phyloP scores from a whole-genome alignment of 2,797 vertebrate species.

The Xerus rutilus region DNA sequence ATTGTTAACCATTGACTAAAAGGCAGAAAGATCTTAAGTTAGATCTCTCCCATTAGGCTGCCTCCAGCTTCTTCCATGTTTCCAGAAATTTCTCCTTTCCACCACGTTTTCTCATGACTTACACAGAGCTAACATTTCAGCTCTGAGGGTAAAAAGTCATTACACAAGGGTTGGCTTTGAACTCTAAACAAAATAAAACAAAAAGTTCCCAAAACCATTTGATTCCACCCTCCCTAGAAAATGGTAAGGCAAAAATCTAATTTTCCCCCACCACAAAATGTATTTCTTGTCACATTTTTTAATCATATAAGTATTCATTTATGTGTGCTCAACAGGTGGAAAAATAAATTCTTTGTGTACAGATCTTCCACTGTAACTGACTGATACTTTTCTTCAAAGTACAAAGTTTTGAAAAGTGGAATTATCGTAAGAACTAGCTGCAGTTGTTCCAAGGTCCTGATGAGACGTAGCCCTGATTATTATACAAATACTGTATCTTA shows the following conservation, averaged over 20 bases:
- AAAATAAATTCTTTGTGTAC: not conserved
- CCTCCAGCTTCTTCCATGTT: not conserved
- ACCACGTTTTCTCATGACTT: not conserved
- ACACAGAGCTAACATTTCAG: not conserved
- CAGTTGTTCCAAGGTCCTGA: not conserved
- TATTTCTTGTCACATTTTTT: not conserved
- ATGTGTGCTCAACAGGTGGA: not conserved
- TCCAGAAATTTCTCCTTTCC: not conserved
- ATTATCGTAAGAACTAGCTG: not conserved
- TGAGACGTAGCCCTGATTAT: not conserved
- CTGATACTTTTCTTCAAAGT: not conserved
- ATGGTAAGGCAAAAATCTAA: not conserved
- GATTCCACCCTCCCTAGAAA: not conserved
- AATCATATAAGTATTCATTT: not conserved
- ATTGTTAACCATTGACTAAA: not conserved
- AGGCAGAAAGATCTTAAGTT: no score
- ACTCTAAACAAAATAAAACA: conserved; percentile 7
- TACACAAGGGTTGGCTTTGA: not conserved
- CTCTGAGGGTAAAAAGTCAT: not conserved
- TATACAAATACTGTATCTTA: not conserved
- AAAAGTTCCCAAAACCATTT: not conserved
- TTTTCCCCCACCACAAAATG: not conserved
- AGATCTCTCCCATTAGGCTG: not conserved
- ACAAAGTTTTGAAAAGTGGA: not conserved
- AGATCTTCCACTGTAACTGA: not conserved